Base-by-base conservation (phyloP, 2,113 vertebrate species). In the Colossoma macropomum region DNA sequence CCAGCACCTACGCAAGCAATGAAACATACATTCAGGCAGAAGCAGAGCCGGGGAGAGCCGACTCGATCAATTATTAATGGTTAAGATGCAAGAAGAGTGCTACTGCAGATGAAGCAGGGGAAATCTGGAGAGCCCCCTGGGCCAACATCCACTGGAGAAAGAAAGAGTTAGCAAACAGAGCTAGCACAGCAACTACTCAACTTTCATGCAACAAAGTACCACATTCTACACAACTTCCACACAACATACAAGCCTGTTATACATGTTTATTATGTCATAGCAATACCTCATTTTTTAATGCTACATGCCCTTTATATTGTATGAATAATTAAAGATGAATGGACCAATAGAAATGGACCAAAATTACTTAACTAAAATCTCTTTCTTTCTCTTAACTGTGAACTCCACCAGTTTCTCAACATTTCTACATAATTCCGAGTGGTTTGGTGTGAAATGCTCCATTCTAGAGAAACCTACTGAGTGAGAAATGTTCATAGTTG, bases 41-140 rank as follows among this genome's bases (percentile, higher is more conserved):
- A 87, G 87, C 82, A 86, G 84, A 63, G 81, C 83, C 81, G 45
- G 16, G 65, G 66, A 90, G 86, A 89, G 89, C n/a, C n/a, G n/a
- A 84, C 85, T 79, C 78, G 84, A 89, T 95, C 89, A 92, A 94
- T 94, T 92, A 93, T 94, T 94, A 86, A 95, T 94, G 91, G 87
- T 92, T 90, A 90, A 92, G 91, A 91, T 89, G 91, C 89, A 90
- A 87, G 34, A 85, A 86, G 89, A 87, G 77, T 79, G 75, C 79
- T 79, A 34, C 79, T 87, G 80, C 85, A 83, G 76, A 83, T 71
- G 19, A 78, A 79, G 85, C 63, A 66, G 60, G 19, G 63, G 78
- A 41, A 73, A 63, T 77, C 70, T 75, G 70, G 71, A 77, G 52
- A 83, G 54, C 60, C 62, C 65, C 70, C 66, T 75, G 62, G 73